Conservation (phyloP, 2,113 vertebrate genomes). For the Orcinus orca region DNA sequence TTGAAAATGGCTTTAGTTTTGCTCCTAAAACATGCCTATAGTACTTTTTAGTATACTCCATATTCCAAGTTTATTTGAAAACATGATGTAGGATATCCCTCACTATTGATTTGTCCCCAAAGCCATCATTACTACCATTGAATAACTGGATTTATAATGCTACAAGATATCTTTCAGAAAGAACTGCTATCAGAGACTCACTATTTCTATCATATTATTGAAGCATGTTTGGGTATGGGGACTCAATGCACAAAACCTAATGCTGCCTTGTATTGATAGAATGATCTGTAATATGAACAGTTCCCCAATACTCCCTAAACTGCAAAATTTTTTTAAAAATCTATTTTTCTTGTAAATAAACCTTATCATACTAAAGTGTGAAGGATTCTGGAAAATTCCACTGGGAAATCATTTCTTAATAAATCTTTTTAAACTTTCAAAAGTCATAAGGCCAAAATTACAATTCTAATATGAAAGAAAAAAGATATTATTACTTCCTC, state of each 20-base stretch:
- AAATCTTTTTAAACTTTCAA: slow-evolving; percentile 10
- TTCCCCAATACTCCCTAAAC: not conserved
- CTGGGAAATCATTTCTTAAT: not conserved
- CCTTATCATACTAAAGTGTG: not conserved
- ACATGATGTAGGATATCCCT: not conserved
- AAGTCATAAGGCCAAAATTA: slow-evolving; percentile 16
- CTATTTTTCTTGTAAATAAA: slow-evolving; percentile 20
- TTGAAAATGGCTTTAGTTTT: slow-evolving; percentile 36
- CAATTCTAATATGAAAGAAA: not conserved
- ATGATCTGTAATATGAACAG: not conserved
- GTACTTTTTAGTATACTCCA: not conserved
- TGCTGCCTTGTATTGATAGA: not conserved
- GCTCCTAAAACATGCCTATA: not conserved
- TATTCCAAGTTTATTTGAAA: not conserved
- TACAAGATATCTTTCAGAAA: not conserved
- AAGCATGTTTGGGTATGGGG: not conserved
- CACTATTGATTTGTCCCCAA: not conserved
- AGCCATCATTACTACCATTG: not conserved
- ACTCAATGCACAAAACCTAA: not conserved
- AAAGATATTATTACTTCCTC: not conserved
- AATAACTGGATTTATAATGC: not conserved
- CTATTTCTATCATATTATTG: not conserved
- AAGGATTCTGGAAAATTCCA: not conserved
- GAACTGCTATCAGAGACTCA: not conserved
- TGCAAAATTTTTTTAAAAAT: not conserved